Evolutionary conservation across 1,140 invertebrate species (phyloP).

Genomic region (Cydia fagiglandana): DNA sequence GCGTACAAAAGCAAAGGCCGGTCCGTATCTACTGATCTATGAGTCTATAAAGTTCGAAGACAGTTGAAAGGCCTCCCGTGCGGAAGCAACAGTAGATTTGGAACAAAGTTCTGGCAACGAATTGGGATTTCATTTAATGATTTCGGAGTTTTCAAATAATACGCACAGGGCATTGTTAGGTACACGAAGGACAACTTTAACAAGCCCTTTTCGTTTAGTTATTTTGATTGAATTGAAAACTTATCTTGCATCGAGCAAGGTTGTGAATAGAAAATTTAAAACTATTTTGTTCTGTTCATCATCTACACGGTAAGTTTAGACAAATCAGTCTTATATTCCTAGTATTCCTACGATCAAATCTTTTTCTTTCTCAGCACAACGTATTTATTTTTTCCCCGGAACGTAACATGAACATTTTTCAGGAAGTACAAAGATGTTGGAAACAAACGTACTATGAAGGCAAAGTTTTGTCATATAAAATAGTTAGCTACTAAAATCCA

Average conservation of each 20-base stretch:
- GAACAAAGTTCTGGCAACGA: neutral
- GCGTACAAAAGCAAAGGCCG: conserved; percentile 25
- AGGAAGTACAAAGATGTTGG: too few relatives aligned
- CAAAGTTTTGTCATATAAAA: too few relatives aligned
- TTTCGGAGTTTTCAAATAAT: conserved; percentile 8
- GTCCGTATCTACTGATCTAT: conserved; percentile 27
- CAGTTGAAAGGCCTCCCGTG: conserved; percentile 16
- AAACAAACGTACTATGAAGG: too few relatives aligned
- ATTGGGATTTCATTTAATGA: conserved; percentile 9
- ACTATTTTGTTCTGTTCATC: neutral
- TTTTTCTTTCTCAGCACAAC: too few relatives aligned
- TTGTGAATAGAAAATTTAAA: neutral
- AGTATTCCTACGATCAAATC: too few relatives aligned
- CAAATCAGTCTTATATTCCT: too few relatives aligned
- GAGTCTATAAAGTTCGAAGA: conserved; percentile 30
- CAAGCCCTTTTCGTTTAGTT: neutral
- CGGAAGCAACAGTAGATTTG: conserved; percentile 22
- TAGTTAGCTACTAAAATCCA: too few relatives aligned
- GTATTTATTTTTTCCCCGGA: too few relatives aligned
- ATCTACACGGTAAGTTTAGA: too few relatives aligned
- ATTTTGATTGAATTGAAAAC: neutral
- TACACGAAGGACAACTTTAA: neutral
- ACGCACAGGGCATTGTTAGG: neutral
- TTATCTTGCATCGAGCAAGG: neutral
- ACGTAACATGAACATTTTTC: too few relatives aligned